phyloP scores from a whole-genome alignment of 2,113 vertebrate species.

The Corythornis vintsioides region DNA sequence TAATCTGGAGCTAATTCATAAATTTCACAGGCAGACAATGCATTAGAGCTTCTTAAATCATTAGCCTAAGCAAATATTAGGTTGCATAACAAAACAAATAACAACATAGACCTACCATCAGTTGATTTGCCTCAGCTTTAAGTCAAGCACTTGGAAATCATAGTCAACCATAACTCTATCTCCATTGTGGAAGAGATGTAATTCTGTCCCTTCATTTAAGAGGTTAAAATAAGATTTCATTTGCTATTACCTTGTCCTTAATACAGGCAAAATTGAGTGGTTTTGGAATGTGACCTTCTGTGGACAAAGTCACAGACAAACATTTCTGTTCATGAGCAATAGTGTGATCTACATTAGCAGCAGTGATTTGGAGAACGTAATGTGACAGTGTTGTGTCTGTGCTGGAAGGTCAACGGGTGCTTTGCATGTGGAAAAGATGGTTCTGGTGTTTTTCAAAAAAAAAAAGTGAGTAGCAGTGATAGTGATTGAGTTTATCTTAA shows the following conservation, averaged over 20 bases:
- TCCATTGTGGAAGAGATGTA: neutral
- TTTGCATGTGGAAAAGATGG: neutral
- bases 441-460: neutral
- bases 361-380: neutral
- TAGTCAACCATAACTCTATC: neutral
- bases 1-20: conserved; percentile 33
- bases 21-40: conserved; percentile 16
- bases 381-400: neutral
- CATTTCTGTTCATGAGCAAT: neutral
- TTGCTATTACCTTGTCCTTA: neutral
- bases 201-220: neutral
- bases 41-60: neutral
- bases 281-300: neutral
- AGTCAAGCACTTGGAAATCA: neutral
- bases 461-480: neutral
- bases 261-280: neutral
- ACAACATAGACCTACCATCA: neutral
- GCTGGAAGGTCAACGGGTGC: neutral
- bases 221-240: neutral
- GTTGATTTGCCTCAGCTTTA: neutral
- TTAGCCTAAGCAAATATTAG: conserved; percentile 29
- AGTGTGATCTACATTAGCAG: neutral
- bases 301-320: neutral
- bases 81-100: neutral
- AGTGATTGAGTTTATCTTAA: neutral